Evolutionary conservation across 2,797 vertebrate genomes (phyloP).

Genomic region (Alca torda): DNA sequence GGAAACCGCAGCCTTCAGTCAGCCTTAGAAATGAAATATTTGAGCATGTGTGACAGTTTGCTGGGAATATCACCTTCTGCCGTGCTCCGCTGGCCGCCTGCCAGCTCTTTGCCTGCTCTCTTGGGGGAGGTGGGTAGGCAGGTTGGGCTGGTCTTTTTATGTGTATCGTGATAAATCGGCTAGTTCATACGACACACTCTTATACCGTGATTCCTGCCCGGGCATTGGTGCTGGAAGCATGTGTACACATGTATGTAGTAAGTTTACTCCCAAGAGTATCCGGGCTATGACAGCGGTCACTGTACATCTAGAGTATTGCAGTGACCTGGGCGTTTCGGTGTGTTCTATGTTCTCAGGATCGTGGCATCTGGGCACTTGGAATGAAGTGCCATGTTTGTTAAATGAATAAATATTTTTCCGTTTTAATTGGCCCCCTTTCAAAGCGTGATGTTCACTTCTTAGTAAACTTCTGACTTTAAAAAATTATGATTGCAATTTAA

Average conservation of each 20-base stretch:
- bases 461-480: neutral
- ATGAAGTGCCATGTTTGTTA: neutral
- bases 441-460: neutral
- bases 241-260: fast-evolving
- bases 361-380: neutral
- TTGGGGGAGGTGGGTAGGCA: neutral
- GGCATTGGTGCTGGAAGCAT: neutral
- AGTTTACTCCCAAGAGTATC: neutral
- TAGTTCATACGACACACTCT: neutral
- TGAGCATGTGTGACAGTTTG: conserved; percentile 31
- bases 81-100: neutral
- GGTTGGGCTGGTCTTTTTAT: neutral
- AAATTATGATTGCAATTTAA: neutral
- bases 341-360: neutral
- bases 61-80: conserved; percentile 38
- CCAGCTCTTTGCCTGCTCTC: neutral
- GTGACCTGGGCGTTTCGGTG: neutral
- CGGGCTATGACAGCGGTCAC: neutral
- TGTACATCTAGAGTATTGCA: fast-evolving
- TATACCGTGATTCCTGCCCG: neutral
- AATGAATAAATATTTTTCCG: neutral
- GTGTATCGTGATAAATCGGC: neutral
- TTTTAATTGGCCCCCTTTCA: neutral
- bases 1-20: conserved; percentile 5
- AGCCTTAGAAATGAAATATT: conserved; percentile 40